phyloP scores from a whole-genome alignment of 2,797 vertebrate species.

The Sebastes hopkinsi region DNA sequence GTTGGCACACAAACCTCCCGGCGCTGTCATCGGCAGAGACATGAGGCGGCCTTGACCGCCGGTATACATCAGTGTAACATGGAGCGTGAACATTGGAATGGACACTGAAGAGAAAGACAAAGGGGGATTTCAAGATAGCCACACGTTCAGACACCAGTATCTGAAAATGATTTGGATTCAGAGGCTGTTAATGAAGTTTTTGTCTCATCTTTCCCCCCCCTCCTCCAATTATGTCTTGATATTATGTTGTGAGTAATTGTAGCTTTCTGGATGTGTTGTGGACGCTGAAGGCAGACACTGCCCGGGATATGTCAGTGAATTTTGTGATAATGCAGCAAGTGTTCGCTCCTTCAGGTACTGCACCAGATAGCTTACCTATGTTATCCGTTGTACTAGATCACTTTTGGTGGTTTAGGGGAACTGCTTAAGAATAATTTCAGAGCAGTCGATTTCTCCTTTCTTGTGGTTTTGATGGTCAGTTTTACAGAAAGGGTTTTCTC shows the following conservation, averaged over 20 bases:
- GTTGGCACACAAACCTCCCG: conserved; percentile 79
- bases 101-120: conserved; percentile 26
- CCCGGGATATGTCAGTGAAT: conserved; percentile 5
- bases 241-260: conserved; percentile 59
- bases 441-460: conserved; percentile 20
- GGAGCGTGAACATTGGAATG: conserved; percentile 34
- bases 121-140: conserved; percentile 13
- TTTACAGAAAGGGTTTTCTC: conserved; percentile 51
- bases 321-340: conserved; percentile 30
- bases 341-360: conserved; percentile 43
- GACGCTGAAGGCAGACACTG: conserved; percentile 23
- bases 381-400: conserved; percentile 26
- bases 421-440: conserved; percentile 17
- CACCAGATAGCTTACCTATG: conserved; percentile 23
- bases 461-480: conserved; percentile 43
- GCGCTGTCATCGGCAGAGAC: conserved; percentile 81
- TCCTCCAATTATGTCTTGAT: conserved; percentile 25
- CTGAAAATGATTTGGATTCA: conserved; percentile 48
- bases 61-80: conserved; percentile 9
- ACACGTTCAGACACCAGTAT: conserved; percentile 31
- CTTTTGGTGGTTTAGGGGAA: conserved; percentile 24
- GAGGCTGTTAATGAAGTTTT: conserved; percentile 44
- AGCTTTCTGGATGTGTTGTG: conserved; percentile 51
- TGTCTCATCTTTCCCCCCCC: background rate
- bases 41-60: conserved; percentile 81